Percentiles rank a stretch among this genome's conserved stretches.
phyloP scores from a whole-genome alignment of 2,113 vertebrate genomes.

The Monopterus albus region DNA sequence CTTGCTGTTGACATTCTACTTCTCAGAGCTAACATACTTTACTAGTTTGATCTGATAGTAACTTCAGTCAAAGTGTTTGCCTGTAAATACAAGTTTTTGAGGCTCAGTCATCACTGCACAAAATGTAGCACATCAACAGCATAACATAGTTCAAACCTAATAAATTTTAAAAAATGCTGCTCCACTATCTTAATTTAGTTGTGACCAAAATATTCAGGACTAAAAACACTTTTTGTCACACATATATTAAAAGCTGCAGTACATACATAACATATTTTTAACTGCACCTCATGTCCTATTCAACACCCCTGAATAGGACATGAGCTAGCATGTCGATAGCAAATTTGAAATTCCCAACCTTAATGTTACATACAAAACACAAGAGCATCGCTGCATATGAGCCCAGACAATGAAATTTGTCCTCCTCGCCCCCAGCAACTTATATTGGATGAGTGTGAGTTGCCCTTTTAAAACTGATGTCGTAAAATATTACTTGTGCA shows the following conservation, averaged over 20 bases:
- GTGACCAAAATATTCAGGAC: background rate
- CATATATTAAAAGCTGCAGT: constrained; percentile 3
- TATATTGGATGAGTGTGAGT: too few species aligned
- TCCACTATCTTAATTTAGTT: background rate
- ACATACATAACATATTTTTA: constrained; percentile 23
- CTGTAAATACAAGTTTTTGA: background rate
- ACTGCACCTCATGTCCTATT: constrained; percentile 44
- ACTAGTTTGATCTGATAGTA: background rate
- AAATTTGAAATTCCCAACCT: constrained; percentile 3
- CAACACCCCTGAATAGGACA: constrained; percentile 38
- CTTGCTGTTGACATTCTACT: background rate
- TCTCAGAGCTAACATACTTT: background rate
- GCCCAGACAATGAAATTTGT: constrained; percentile 19
- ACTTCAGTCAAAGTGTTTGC: background rate
- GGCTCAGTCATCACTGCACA: background rate
- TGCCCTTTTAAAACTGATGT: constrained; percentile 35
- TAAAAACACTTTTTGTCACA: background rate
- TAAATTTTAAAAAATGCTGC: background rate
- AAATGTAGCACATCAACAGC: background rate
- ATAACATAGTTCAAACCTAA: background rate
- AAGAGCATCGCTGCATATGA: background rate
- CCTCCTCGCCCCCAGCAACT: too few species aligned
- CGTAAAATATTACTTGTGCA: constrained; percentile 41
- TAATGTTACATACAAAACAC: constrained; percentile 9
- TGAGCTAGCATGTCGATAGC: constrained; percentile 25